Base-by-base conservation (phyloP, 2,888 invertebrate species). In the Papilio protenor region DNA sequence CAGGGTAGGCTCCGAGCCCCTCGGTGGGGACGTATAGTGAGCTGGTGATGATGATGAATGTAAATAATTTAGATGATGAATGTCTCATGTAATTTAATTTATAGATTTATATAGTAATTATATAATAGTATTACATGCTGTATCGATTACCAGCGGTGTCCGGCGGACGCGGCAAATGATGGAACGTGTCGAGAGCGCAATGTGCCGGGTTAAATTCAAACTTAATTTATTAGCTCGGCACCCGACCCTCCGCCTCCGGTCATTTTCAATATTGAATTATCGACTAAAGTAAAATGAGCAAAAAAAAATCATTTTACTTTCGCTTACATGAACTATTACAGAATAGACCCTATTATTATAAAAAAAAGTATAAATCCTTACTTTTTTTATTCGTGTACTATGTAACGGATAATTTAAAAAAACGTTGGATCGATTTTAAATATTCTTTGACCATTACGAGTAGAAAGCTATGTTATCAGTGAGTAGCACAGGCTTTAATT, bases 191-290 rank as follows among this genome's bases (percentile, higher is more conserved):
- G 66, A 69, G 66, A 69, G 66, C 66, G 12, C 66, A 45, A 69
- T 69, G 45, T 69, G 45, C 66, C 66, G 66, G 66, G 40, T 69
- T 69, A 69, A 69, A 69, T 45, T 69, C 66, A 69, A 69, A 69
- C 45, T 69, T 45, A 69, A 69, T 69, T 69, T 69, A 69, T 69
- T 69, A 69, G 66, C 66, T 45, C 64, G 33, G 33, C 12, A 45
- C 21, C 45, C 40, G 45, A 69, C 45, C 40, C 66, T 61, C 61
- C 61, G 61, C 61, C 45, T n/a, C 40, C 66, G 66, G 66, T 69
- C 66, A 69, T 45, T 69, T 14, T 45, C 66, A 69, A 69, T 21
- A 69, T 69, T 45, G 45, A 69, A 69, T 69, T 69, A 69, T 69
- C 66, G 66, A 45, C 66, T 69, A 45, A 69, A 69, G 66, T 21